These are phyloP conservation scores for Melanophora roralis DNA, from an alignment of 2,888 invertebrate species.

Conservation along the genomic window DNA sequence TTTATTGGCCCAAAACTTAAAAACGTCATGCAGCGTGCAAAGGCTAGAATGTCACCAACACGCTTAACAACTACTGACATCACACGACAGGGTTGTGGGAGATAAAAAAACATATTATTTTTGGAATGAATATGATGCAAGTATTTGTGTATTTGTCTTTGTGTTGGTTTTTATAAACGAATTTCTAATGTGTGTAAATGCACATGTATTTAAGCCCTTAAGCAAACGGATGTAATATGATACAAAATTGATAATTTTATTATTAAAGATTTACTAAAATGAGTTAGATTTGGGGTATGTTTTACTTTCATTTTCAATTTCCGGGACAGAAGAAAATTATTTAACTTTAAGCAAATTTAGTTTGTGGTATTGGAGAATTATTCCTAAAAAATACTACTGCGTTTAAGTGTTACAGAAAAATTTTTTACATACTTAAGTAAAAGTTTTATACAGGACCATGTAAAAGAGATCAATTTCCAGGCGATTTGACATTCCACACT, in stretches of 20 bases:
- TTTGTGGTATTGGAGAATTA: no score
- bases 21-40: slow-evolving; percentile 16
- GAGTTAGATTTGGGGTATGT: no score
- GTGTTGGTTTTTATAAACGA: no score
- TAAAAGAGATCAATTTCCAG: no score
- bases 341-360: no score
- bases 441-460: no score
- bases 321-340: no score
- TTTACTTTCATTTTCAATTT: no score
- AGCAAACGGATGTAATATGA: slow-evolving; percentile 41
- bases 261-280: neutral
- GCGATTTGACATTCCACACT: no score
- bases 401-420: no score
- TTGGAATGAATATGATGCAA: neutral
- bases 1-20: slow-evolving; percentile 18
- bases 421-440: no score
- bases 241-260: slow-evolving; percentile 42
- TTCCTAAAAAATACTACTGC: no score
- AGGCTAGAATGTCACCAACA: slow-evolving; percentile 25
- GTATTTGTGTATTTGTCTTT: neutral
- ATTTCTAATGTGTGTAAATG: neutral
- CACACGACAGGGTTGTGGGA: neutral
- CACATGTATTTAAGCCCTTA: slow-evolving; percentile 1
- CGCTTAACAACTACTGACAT: neutral
- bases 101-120: slow-evolving; percentile 3